A percentile compares a stretch with the other conserved stretches of the same genome.
Evolutionary conservation across 2,113 vertebrate genomes (phyloP).

Genomic region (Apeltes quadracus): DNA sequence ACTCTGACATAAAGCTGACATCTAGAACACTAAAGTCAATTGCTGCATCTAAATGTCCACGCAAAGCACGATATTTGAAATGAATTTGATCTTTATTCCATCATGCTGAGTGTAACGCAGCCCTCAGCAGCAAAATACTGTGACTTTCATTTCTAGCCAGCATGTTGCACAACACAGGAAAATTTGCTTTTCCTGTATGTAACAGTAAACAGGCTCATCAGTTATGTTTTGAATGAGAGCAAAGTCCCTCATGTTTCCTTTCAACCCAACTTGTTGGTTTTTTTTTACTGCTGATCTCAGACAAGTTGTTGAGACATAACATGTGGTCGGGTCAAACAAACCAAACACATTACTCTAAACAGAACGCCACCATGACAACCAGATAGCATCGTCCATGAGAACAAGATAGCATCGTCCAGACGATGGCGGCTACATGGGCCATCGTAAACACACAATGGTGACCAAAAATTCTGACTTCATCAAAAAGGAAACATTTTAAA

Average conservation of each 20-base stretch:
- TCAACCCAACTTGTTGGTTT: conserved; percentile 27
- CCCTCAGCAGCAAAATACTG: neutral
- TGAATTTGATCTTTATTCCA: neutral
- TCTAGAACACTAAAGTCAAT: neutral
- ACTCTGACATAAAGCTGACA: neutral
- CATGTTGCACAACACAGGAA: conserved; percentile 15
- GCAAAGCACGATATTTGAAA: conserved; percentile 7
- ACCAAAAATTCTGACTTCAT: neutral
- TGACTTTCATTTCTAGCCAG: conserved; percentile 20
- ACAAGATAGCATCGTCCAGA: conserved; percentile 40
- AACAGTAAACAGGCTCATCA: conserved; percentile 17
- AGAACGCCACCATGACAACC: conserved; percentile 39
- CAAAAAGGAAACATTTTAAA: no score
- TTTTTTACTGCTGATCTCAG: conserved; percentile 11
- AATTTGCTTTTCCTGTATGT: neutral
- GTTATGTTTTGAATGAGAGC: conserved; percentile 41
- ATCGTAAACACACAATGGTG: conserved; percentile 29
- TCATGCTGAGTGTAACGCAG: conserved; percentile 1
- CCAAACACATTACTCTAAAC: conserved; percentile 57
- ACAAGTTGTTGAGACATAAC: conserved; percentile 65
- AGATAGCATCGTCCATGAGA: conserved; percentile 42
- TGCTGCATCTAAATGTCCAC: conserved; percentile 13
- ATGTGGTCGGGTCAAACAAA: conserved; percentile 53
- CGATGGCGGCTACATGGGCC: conserved; percentile 17
- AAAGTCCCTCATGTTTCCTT: conserved; percentile 20